Evolutionary conservation across 1,140 invertebrate species (phyloP).

Genomic region (Sarcophaga bullata): DNA sequence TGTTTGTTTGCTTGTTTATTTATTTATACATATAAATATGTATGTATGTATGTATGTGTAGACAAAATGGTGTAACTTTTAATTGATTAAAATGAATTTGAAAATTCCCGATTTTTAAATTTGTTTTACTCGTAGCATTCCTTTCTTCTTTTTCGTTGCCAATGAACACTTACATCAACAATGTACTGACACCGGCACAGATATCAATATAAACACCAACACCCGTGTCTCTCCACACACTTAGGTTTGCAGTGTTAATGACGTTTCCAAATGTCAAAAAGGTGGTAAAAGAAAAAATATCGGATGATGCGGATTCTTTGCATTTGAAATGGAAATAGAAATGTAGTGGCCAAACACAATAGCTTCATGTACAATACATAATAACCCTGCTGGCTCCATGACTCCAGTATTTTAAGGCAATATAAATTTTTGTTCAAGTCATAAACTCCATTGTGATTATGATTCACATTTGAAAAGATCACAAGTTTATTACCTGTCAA

Average conservation of each 20-base stretch:
- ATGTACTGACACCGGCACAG: neutral
- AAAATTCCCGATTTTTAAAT: too few species aligned
- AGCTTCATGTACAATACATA: neutral
- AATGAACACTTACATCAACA: neutral
- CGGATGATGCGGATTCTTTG: neutral
- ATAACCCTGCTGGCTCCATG: neutral
- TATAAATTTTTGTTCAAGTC: conserved; percentile 12
- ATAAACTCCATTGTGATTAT: conserved; percentile 24
- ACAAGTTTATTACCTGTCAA: conserved; percentile 26
- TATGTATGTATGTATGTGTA: too few species aligned
- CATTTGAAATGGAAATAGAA: neutral
- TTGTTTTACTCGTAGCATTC: too few species aligned
- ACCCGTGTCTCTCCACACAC: neutral
- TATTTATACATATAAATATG: too few species aligned
- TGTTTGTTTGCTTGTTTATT: too few species aligned
- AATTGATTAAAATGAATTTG: too few species aligned
- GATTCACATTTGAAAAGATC: conserved; percentile 10
- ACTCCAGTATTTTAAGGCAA: neutral
- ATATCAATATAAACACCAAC: neutral
- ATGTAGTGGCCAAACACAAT: neutral
- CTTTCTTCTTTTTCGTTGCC: neutral
- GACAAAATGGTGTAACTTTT: too few species aligned
- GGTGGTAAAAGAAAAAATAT: neutral
- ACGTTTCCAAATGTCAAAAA: conserved; percentile 17
- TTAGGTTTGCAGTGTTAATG: neutral